Percentiles rank a stretch among this genome's conserved stretches.
Conservation (phyloP, 1,140 invertebrate genomes). For the Homalodisca vitripennis region DNA sequence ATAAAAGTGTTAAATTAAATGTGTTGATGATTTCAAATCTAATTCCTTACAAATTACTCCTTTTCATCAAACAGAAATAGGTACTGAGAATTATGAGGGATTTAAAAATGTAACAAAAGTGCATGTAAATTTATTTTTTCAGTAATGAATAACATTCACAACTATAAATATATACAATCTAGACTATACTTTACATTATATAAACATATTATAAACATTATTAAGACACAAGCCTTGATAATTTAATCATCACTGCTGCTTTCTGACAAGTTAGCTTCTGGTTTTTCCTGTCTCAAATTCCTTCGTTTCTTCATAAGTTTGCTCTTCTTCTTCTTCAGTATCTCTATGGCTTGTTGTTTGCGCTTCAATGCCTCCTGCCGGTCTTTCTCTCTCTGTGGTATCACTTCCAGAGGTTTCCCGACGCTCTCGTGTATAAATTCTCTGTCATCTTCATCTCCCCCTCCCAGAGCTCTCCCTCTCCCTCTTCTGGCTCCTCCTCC, state of each 20-base stretch:
- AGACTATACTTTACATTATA: too few relatives aligned
- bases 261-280: slow-evolving; percentile 60
- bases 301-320: slow-evolving; percentile 53
- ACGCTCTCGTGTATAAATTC: background rate
- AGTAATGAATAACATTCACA: too few relatives aligned
- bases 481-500: slow-evolving; percentile 35
- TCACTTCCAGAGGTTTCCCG: slow-evolving; percentile 53
- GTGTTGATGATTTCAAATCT: too few relatives aligned
- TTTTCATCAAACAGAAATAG: too few relatives aligned
- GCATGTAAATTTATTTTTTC: too few relatives aligned
- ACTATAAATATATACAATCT: too few relatives aligned
- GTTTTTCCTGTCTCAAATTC: slow-evolving; percentile 49
- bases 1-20: too few relatives aligned
- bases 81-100: too few relatives aligned
- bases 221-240: too few relatives aligned
- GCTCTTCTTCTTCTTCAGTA: slow-evolving; percentile 65
- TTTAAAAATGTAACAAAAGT: too few relatives aligned
- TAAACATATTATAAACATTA: too few relatives aligned
- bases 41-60: too few relatives aligned
- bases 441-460: slow-evolving; percentile 1
- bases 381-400: slow-evolving; percentile 71
- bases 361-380: slow-evolving; percentile 61
- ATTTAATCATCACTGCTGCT: slow-evolving; percentile 53
- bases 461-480: slow-evolving; percentile 43
- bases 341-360: slow-evolving; percentile 73